Base-by-base conservation (phyloP, 1,140 invertebrate genomes). In the Brachionus rubens region DNA sequence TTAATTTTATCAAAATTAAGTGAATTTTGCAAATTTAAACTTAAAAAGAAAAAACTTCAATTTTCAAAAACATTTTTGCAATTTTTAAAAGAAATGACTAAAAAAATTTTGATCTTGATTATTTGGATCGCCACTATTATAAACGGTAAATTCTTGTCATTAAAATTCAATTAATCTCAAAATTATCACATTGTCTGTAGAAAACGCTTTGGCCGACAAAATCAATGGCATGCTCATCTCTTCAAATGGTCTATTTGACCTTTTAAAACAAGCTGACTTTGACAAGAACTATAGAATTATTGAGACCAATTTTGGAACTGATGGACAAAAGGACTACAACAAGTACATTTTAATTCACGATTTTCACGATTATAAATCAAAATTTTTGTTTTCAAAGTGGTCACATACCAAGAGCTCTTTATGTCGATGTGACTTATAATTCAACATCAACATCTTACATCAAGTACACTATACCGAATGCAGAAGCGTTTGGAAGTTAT, bases 401-500 rank as follows among this genome's bases (percentile, higher is more conserved):
- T 12, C 68, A 72, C 16, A 72, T 72, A 50, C 46, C 46, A 1
- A 24, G 21, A 36, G 19, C 68, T 19, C 48, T 72, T 50, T 72
- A 50, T 54, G 43, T 72, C 36, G 68, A 72, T 41, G 46, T 24
- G 28, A 24, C 19, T 16, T 24, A 28, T 21, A 19, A 50, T 50
- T 48, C 46, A 12, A 72, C 19, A 30, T 16, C 12, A 36, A 40
- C 26, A 5, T 1, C 19, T 4, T 19, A 77, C 24, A 77, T 77
- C 41, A 78, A 79, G 9, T 77, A 78, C 36, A 78, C 79, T 54
- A 21, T 80, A 3, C 80, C 80, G n/a, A 43, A 16, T 1, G 16
- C 14, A 16, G 76, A 81, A 21, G 68, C 41, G 6, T 79, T 80
- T 33, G 65, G 80, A 50, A 40, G 72, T 5, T 72, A 68, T 41